Conservation (phyloP, 1,140 invertebrate species). For the Euglossa dilemma region DNA sequence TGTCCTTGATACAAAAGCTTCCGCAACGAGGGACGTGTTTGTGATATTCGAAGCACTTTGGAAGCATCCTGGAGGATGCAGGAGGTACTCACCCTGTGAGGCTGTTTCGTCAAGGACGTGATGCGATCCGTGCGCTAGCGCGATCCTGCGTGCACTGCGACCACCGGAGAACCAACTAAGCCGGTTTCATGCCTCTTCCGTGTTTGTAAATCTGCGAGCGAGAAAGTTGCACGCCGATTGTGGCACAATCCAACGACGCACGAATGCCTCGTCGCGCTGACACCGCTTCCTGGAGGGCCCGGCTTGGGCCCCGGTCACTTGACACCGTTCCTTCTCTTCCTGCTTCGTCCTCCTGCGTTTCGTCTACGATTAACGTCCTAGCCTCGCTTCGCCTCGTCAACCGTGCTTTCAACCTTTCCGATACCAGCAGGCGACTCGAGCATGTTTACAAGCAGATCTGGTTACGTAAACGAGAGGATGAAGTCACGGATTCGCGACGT, state of each 20-base stretch:
- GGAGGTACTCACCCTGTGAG: background rate
- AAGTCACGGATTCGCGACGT: too few relatives aligned
- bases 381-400: too few relatives aligned
- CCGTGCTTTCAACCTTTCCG: too few relatives aligned
- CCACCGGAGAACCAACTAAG: conserved; percentile 12
- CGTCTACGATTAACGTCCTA: too few relatives aligned
- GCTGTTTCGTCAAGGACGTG: conserved; percentile 25
- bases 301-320: background rate
- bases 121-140: conserved; percentile 37
- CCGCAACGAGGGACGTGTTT: too few relatives aligned
- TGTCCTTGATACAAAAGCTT: too few relatives aligned
- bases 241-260: conserved; percentile 41
- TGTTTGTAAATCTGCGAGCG: conserved; percentile 51
- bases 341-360: background rate
- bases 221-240: conserved; percentile 65
- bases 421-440: too few relatives aligned
- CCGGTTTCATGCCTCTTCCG: conserved; percentile 59
- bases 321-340: background rate
- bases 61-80: too few relatives aligned
- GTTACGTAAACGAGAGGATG: too few relatives aligned
- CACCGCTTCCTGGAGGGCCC: background rate
- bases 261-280: conserved; percentile 4
- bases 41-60: too few relatives aligned
- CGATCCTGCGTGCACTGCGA: conserved; percentile 53
- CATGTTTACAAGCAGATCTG: too few relatives aligned